phyloP scores from a whole-genome alignment of 2,113 vertebrate species.

The Datnioides undecimradiatus region DNA sequence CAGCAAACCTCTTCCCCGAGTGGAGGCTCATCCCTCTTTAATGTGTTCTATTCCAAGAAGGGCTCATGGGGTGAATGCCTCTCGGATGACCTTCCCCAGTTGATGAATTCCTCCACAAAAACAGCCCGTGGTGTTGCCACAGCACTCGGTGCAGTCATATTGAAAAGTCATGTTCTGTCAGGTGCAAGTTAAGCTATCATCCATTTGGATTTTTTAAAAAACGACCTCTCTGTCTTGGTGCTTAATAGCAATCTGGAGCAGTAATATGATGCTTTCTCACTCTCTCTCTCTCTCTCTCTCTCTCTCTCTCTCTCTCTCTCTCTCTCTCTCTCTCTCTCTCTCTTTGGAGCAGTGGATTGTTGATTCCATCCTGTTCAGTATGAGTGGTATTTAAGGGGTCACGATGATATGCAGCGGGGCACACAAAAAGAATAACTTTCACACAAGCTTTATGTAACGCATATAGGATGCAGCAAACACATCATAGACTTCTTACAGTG shows the following conservation, averaged over 20 bases:
- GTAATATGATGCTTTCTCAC: not conserved
- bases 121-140: slow-evolving; percentile 9
- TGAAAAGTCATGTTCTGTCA: slow-evolving; percentile 57
- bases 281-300: too few species aligned
- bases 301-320: too few species aligned
- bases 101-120: slow-evolving; percentile 57
- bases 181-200: slow-evolving; percentile 45
- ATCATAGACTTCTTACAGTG: slow-evolving; percentile 22
- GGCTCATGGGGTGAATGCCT: slow-evolving; percentile 49
- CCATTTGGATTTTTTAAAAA: slow-evolving; percentile 39
- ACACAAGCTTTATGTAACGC: slow-evolving; percentile 24
- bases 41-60: slow-evolving; percentile 61
- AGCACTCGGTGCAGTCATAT: slow-evolving; percentile 9
- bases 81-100: slow-evolving; percentile 52
- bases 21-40: slow-evolving; percentile 66
- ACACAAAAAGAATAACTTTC: not conserved
- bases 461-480: slow-evolving; percentile 12
- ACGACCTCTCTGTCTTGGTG: slow-evolving; percentile 3
- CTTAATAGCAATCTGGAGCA: slow-evolving; percentile 23
- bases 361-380: slow-evolving; percentile 4
- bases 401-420: not conserved
- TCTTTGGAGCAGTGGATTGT: not conserved
- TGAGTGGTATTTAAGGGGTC: slow-evolving; percentile 5
- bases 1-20: slow-evolving; percentile 41
- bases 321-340: too few species aligned